phyloP scores from a whole-genome alignment of 2,888 invertebrate species.

The Leptarthrus brevirostris region DNA sequence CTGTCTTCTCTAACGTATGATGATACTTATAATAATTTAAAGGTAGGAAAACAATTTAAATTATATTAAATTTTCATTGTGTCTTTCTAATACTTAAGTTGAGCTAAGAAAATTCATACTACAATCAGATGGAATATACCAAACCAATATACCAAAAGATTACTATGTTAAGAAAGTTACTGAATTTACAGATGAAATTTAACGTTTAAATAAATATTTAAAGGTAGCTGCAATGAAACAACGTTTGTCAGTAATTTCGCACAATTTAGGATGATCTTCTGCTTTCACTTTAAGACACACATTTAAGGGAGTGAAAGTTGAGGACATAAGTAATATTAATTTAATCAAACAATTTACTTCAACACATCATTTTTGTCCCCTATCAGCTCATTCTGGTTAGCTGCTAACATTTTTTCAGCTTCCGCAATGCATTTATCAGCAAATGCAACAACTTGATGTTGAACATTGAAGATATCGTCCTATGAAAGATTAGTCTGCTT shows the following conservation, averaged over 20 bases:
- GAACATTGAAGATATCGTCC: slow-evolving; percentile 76
- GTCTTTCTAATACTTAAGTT: slow-evolving; percentile 62
- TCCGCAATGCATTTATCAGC: slow-evolving; percentile 75
- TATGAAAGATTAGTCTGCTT: slow-evolving; percentile 76
- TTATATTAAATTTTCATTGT: no score
- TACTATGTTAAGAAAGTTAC: slow-evolving; percentile 64
- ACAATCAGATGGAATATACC: slow-evolving; percentile 63
- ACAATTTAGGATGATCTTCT: not conserved
- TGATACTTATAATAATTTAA: slow-evolving; percentile 93
- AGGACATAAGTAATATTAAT: slow-evolving; percentile 58
- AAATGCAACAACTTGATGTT: slow-evolving; percentile 77
- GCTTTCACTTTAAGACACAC: slow-evolving; percentile 55
- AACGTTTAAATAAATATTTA: slow-evolving; percentile 59
- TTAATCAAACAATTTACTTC: slow-evolving; percentile 9
- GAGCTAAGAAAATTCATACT: slow-evolving; percentile 67
- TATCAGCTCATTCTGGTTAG: slow-evolving; percentile 82
- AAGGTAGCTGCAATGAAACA: slow-evolving; percentile 59
- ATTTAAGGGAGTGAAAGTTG: slow-evolving; percentile 57
- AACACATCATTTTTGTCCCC: slow-evolving; percentile 62
- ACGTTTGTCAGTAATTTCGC: slow-evolving; percentile 46
- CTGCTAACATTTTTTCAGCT: slow-evolving; percentile 74
- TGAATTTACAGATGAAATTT: slow-evolving; percentile 62
- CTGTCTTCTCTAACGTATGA: slow-evolving; percentile 83
- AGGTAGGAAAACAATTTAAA: no score
- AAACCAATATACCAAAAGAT: slow-evolving; percentile 66